Evolutionary conservation across 1,140 invertebrate species (phyloP), one percentile per base, ranked within the genome.

Genomic region (Drosophila lini): DNA sequence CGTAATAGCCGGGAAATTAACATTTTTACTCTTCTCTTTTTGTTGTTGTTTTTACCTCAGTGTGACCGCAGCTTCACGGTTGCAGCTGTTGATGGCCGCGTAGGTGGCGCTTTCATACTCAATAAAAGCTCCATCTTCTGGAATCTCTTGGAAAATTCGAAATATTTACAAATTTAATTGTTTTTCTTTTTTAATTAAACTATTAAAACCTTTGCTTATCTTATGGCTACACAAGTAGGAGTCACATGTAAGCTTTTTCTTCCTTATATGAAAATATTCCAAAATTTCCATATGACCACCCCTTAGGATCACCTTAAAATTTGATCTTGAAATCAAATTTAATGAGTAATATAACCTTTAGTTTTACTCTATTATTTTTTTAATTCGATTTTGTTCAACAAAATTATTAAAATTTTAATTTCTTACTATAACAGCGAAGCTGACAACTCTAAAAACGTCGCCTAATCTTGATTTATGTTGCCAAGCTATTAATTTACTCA

Each of bases 401-500:
- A 2, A 44, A 15, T 15, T 13, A 22, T 52, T 15, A 9, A 36
- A 9, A 1, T 15, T 15, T 3, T 3, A 15, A 3, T 52, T 19
- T 53, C 1, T 9, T 22, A 22, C 7, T 19, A 15, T 1, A 15
- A 3, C 3, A 25, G 7, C 52, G 0, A n/a, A n/a, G 34, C 9
- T 56, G 34, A 40, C 34, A 53, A 53, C 34, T 53, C 52, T 53
- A 1, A 53, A 9, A 10, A 5, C 19, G 16, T 16, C 19, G 4
- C 19, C 52, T 38, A 41, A 63, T 36, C 48, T 57, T 75, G 75
- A 88, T 86, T 82, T 79, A 85, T 88, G 75, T 88, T 85, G 59
- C 57, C 59, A 75, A 44, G 64, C 50, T 59, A 38, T 45, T 40
- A 42, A 36, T 28, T 44, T 47, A 16, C 15, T 34, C 55, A 42